Base-by-base conservation (phyloP, 1,140 invertebrate genomes). In the Holcopasites calliopsidis region DNA sequence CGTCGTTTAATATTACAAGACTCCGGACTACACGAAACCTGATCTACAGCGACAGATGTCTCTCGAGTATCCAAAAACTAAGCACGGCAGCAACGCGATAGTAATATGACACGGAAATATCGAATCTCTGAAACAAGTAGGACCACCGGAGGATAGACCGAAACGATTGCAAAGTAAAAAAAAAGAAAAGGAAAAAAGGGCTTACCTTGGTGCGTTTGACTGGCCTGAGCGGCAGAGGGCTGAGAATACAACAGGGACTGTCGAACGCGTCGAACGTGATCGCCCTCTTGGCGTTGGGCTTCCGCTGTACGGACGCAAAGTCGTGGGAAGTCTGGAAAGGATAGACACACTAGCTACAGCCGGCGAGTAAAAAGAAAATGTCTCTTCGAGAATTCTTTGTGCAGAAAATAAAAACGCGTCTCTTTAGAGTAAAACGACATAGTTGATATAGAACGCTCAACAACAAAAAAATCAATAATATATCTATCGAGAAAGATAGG, bases 301-400 rank as follows among this genome's bases (percentile, higher is more conserved):
- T 91, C 88, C 90, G 88, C 71, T 92, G 90, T 84, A 89, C 86
- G 82, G 89, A 88, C 85, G 79, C 84, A 85, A 89, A 91, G 85
- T 91, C 89, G 90, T 91, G 88, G 87, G 90, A 84, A 82, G 82
- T 92, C 91, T 92, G 90, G 91, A 92, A 92, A 91, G 91, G 90
- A 92, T 91, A 91, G 91, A 92, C 91, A 91, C 91, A 92, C 91
- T 92, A 92, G 90, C 91, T 92, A 91, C 91, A 92, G 91, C 91
- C 91, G 90, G 90, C 87, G 86, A 87, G 88, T 82, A 78, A 79
- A 55, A 82, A 76, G 64, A 83, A 68, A 79, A 80, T 50, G 44
- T 33, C 47, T 28, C 8, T 64, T 69, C 4, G 61, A 57, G 44
- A 40, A 35, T 54, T 55, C 2, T 47, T 23, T 23, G 40, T 64